Base-by-base conservation (phyloP, 2,888 invertebrate genomes). In the Nezara viridula region DNA sequence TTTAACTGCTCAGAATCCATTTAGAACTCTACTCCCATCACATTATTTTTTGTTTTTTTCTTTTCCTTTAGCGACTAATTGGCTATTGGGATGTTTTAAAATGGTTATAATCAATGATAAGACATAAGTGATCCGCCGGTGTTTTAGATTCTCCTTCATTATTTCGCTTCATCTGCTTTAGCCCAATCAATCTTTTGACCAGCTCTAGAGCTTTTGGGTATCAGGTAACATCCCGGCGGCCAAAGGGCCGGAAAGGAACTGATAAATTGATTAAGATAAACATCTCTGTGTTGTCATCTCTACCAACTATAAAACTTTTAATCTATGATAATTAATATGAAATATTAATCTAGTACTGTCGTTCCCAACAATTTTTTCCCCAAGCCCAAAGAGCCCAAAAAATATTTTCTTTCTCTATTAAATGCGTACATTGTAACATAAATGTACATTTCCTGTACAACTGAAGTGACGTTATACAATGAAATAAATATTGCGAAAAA, bases 181-280 rank as follows among this genome's bases (percentile, higher is more conserved):
- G 5, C 19, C 6, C 37, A 21, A 73, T 73, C 32, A 37, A 7
- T 73, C 66, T 27, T 60, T n/a, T 27, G 37, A 37, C 16, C 2
- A 0, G 32, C 12, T 27, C 12, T 6, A 21, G 19, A 21, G 19
- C 32, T 2, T 21, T 37, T 6, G 16, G 66, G 66, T 73, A 37
- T 73, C 66, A 19, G 37, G 37, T 73, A 37, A 37, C 66, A 73
- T 37, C 19, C 4, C 2, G 19, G 0, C 4, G 19, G 14, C 37
- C 66, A 1, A 27, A 3, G 7, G 9, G 60, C 60, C 27, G 60
- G 0, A 12, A 4, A 32, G 16, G 6, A 73, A 73, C 37, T 73
- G 6, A 73, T 73, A 37, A 60, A 73, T 73, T 73, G 66, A 73
- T 73, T 73, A 37, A 37, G 66, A 73, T 73, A 73, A 73, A 32